phyloP scores from a whole-genome alignment of 1,140 invertebrate genomes.

The Paraescarpia echinospica region DNA sequence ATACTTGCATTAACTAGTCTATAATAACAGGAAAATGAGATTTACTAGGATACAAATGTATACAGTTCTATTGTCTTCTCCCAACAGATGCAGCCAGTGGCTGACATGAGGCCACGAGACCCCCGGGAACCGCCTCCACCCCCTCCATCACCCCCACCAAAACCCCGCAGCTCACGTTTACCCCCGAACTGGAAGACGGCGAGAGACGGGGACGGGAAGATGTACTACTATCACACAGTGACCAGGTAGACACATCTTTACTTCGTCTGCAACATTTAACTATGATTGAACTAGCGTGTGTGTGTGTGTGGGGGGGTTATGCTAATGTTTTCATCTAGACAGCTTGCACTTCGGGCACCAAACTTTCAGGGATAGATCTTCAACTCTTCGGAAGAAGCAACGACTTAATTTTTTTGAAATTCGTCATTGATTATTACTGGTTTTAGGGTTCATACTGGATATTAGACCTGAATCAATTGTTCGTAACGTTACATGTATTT shows the following conservation, averaged over 20 bases:
- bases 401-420: too few species aligned
- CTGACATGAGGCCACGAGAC: constrained; percentile 12
- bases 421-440: too few species aligned
- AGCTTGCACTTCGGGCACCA: too few species aligned
- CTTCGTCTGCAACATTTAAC: neutral
- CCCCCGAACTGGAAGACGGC: constrained; percentile 86
- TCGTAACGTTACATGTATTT: too few species aligned
- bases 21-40: neutral
- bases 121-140: constrained; percentile 44
- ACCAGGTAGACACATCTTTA: constrained; percentile 60
- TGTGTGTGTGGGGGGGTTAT: too few species aligned
- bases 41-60: neutral
- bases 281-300: neutral
- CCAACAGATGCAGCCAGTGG: neutral
- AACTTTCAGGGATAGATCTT: too few species aligned
- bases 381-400: too few species aligned
- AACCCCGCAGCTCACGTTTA: constrained; percentile 65
- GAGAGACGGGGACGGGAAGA: constrained; percentile 75
- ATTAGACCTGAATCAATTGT: too few species aligned
- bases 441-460: too few species aligned
- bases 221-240: constrained; percentile 89
- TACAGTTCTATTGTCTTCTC: neutral
- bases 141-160: constrained; percentile 59
- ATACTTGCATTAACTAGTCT: neutral
- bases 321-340: too few species aligned